Percentiles rank a stretch among this genome's conserved stretches.
Evolutionary conservation across 2,888 invertebrate species (phyloP).

Genomic region (Meiosimyza decipiens): DNA sequence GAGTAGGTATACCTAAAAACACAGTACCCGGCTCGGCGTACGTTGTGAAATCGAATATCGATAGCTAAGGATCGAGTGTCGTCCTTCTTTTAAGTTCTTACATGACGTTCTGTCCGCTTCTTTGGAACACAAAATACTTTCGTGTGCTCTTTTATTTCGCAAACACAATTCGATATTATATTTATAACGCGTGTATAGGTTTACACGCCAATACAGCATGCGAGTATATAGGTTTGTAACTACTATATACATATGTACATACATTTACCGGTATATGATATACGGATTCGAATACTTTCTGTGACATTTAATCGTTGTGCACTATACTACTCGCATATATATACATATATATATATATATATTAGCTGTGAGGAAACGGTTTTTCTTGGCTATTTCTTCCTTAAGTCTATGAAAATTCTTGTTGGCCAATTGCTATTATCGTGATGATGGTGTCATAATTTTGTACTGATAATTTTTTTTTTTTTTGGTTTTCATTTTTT

Average conservation of each 20-base stretch:
- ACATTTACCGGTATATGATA: too few species aligned
- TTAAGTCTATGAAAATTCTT: too few species aligned
- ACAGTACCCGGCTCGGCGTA: conserved; percentile 9
- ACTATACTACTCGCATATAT: too few species aligned
- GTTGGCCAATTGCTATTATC: too few species aligned
- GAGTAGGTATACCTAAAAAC: neutral
- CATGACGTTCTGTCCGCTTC: conserved; percentile 44
- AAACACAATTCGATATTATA: conserved; percentile 31
- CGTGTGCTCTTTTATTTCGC: conserved; percentile 26
- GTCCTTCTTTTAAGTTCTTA: conserved; percentile 59
- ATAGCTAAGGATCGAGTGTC: conserved; percentile 66
- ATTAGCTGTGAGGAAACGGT: neutral
- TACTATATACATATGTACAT: too few species aligned
- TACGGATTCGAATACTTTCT: neutral
- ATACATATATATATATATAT: too few species aligned
- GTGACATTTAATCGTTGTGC: conserved; percentile 7
- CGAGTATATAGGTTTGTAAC: too few species aligned
- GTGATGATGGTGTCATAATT: too few species aligned
- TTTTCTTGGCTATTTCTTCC: too few species aligned
- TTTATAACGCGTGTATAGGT: conserved; percentile 1
- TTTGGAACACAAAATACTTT: conserved; percentile 31
- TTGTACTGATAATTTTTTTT: too few species aligned
- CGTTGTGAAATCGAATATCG: conserved; percentile 65
- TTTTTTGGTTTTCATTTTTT: too few species aligned
- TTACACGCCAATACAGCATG: too few species aligned